Evolutionary conservation across 2,113 vertebrate species (phyloP).

Genomic region (Ammodytes dubius): DNA sequence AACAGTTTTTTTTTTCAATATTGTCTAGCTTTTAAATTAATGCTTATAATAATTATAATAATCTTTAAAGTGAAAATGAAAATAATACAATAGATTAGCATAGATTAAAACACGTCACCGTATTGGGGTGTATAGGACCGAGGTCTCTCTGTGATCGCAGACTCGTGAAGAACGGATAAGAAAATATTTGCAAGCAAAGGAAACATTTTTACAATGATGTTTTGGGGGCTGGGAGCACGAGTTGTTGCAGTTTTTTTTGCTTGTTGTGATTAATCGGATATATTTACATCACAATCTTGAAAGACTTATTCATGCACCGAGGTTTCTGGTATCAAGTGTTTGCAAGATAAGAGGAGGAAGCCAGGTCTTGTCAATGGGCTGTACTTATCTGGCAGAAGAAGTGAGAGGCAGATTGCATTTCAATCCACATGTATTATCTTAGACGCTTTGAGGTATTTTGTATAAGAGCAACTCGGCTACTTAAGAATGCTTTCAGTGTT

Average conservation of each 20-base stretch:
- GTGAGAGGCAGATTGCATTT: conserved; percentile 86
- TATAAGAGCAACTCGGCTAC: conserved; percentile 84
- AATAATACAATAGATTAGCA: conserved; percentile 94
- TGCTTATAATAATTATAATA: conserved; percentile 88
- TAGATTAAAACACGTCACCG: conserved; percentile 85
- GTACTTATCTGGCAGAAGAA: conserved; percentile 85
- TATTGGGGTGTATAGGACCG: conserved; percentile 88
- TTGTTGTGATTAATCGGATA: conserved; percentile 84
- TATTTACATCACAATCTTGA: conserved; percentile 86
- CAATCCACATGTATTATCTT: conserved; percentile 89
- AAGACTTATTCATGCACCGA: conserved; percentile 84
- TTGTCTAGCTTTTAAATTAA: conserved; percentile 86
- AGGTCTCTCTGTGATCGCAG: conserved; percentile 83
- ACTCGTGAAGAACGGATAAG: conserved; percentile 57
- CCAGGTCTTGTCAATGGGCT: conserved; percentile 86
- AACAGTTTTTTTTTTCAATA: conserved; percentile 75
- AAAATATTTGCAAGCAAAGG: conserved; percentile 68
- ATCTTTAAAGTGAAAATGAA: conserved; percentile 89
- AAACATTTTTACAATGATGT: conserved; percentile 76
- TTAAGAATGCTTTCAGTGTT: conserved; percentile 87
- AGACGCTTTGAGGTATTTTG: conserved; percentile 86
- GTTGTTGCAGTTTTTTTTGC: conserved; percentile 79
- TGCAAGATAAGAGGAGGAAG: conserved; percentile 85
- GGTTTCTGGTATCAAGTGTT: conserved; percentile 85
- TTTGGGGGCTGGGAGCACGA: conserved; percentile 56